phyloP scores from a whole-genome alignment of 1,140 invertebrate species.

The Brachionus asplanchnoidis region DNA sequence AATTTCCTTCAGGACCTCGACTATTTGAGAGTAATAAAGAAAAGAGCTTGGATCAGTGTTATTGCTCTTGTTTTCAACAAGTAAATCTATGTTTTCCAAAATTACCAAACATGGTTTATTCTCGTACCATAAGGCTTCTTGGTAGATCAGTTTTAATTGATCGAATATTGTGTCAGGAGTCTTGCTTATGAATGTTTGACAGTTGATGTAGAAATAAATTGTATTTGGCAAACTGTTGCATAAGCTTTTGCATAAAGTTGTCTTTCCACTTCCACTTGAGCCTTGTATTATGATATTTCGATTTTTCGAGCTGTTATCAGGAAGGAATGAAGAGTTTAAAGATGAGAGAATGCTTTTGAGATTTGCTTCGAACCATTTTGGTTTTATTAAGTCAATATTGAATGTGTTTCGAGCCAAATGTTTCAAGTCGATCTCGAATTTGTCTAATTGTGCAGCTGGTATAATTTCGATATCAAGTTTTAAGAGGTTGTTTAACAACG shows the following conservation, averaged over 20 bases:
- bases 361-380: neutral
- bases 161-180: slow-evolving; percentile 22
- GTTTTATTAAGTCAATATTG: neutral
- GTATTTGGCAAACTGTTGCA: neutral
- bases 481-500: neutral
- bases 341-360: neutral
- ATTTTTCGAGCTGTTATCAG: neutral
- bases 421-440: neutral
- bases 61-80: neutral
- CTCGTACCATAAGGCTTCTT: neutral
- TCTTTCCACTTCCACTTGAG: slow-evolving; percentile 23
- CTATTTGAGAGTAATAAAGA: slow-evolving; percentile 24
- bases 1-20: slow-evolving; percentile 9
- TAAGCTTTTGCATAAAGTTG: neutral
- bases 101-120: neutral
- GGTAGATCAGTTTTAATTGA: neutral
- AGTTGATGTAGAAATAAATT: slow-evolving; percentile 33
- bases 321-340: neutral
- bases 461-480: neutral
- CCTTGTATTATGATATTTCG: slow-evolving; percentile 22
- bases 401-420: neutral
- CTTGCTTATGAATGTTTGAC: slow-evolving; percentile 30
- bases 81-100: slow-evolving; percentile 33
- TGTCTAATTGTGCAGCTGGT: neutral
- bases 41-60: slow-evolving; percentile 3